phyloP scores from a whole-genome alignment of 2,888 invertebrate genomes.

The Bursaphelenchus okinawaensis region DNA sequence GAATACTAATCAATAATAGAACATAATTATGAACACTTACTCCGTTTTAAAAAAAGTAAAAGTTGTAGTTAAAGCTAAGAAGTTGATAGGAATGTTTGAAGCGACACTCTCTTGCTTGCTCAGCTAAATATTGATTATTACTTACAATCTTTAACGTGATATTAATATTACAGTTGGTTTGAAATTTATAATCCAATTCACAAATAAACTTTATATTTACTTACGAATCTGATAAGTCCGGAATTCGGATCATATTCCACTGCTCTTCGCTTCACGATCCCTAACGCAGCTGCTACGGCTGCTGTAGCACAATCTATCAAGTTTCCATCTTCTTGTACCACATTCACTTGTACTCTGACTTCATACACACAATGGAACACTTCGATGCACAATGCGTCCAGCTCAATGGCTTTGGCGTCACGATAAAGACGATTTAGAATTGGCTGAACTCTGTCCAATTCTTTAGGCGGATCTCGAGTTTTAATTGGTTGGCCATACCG shows the following conservation, averaged over 20 bases:
- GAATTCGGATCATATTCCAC: constrained; percentile 12
- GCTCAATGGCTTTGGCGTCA: constrained; percentile 8
- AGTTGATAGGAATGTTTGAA: constrained; percentile 13
- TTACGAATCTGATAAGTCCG: constrained; percentile 6
- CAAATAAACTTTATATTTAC: not conserved
- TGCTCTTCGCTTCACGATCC: constrained; percentile 9
- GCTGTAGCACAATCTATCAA: constrained; percentile 12
- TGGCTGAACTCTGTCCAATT: constrained; percentile 9
- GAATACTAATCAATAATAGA: too few relatives aligned
- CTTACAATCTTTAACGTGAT: too few relatives aligned
- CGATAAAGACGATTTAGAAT: constrained; percentile 6
- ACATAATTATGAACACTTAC: constrained; percentile 1
- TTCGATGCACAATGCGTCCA: constrained; percentile 14
- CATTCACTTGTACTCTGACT: constrained; percentile 10
- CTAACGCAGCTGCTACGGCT: constrained; percentile 7
- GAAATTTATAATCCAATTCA: too few relatives aligned
- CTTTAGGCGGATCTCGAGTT: constrained; percentile 10
- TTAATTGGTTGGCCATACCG: constrained; percentile 8
- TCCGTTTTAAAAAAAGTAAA: not conserved
- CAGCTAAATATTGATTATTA: too few relatives aligned
- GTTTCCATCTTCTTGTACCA: constrained; percentile 12
- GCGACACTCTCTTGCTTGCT: constrained; percentile 9
- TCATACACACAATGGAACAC: constrained; percentile 13
- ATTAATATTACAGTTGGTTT: too few relatives aligned
- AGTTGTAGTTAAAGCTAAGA: constrained; percentile 12